phyloP scores from a whole-genome alignment of 2,888 invertebrate species.

The Rugalucina vietnamica region DNA sequence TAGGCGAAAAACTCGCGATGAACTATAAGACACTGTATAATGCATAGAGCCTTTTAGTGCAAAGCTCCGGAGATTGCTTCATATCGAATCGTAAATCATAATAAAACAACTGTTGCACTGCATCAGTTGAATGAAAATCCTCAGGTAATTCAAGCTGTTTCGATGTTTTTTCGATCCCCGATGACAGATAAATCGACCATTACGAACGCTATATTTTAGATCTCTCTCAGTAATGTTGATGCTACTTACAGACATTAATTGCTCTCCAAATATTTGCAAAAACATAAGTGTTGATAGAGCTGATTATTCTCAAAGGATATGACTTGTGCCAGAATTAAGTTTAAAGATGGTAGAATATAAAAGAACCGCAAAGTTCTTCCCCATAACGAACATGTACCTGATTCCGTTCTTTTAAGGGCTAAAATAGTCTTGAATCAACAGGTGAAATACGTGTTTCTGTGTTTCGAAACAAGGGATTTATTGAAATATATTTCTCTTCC shows the following conservation, averaged over 20 bases:
- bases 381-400: no score
- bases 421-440: no score
- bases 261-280: background rate
- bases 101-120: background rate
- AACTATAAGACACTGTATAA: no score
- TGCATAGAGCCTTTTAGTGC: no score
- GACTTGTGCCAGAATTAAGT: background rate
- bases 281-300: background rate
- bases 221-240: background rate
- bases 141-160: constrained; percentile 2
- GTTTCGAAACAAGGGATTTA: background rate
- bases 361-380: background rate
- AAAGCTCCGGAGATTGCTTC: no score
- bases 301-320: background rate
- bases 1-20: no score
- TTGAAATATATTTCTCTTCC: background rate
- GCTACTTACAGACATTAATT: background rate
- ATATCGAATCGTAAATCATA: no score
- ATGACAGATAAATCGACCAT: constrained; percentile 8
- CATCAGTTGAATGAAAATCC: background rate
- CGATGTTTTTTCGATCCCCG: background rate
- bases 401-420: no score
- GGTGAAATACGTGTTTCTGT: no score
- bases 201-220: background rate
- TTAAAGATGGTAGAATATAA: background rate